These are phyloP conservation scores for Geophilus truncorum DNA, from an alignment of 2,888 invertebrate genomes.

Conservation along the genomic window DNA sequence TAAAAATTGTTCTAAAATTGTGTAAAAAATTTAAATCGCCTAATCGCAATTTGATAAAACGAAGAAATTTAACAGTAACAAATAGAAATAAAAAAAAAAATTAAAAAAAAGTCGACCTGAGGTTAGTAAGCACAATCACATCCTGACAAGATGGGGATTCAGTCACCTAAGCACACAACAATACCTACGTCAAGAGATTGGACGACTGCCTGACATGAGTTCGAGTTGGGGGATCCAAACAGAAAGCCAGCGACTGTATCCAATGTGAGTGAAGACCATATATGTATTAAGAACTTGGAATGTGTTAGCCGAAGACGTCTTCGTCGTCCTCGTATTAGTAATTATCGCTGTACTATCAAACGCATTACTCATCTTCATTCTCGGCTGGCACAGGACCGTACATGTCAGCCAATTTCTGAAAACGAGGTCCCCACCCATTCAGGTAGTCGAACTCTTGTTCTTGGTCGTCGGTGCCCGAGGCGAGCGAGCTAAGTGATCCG, in stretches of 20 bases:
- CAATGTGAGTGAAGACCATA: neutral
- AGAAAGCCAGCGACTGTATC: constrained; percentile 13
- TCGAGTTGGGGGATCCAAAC: constrained; percentile 13
- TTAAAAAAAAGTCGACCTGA: neutral
- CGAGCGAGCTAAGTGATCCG: constrained; percentile 85
- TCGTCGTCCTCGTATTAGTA: constrained; percentile 46
- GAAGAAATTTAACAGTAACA: no score
- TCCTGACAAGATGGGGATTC: constrained; percentile 25
- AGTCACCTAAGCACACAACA: constrained; percentile 20
- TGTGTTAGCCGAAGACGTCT: neutral
- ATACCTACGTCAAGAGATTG: constrained; percentile 23
- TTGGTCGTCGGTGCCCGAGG: constrained; percentile 88
- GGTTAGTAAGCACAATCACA: constrained; percentile 22
- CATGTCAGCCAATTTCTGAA: constrained; percentile 89
- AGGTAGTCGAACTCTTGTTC: constrained; percentile 91
- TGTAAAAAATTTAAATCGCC: neutral
- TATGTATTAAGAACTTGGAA: neutral
- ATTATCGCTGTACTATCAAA: constrained; percentile 61
- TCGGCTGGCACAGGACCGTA: constrained; percentile 75
- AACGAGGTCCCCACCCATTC: constrained; percentile 89
- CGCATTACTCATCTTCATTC: constrained; percentile 63
- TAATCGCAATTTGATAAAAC: neutral
- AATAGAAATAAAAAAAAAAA: neutral
- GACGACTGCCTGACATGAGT: constrained; percentile 13
- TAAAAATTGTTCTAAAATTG: neutral